Conservation (phyloP, 1,140 invertebrate species). For the Apis cerana region DNA sequence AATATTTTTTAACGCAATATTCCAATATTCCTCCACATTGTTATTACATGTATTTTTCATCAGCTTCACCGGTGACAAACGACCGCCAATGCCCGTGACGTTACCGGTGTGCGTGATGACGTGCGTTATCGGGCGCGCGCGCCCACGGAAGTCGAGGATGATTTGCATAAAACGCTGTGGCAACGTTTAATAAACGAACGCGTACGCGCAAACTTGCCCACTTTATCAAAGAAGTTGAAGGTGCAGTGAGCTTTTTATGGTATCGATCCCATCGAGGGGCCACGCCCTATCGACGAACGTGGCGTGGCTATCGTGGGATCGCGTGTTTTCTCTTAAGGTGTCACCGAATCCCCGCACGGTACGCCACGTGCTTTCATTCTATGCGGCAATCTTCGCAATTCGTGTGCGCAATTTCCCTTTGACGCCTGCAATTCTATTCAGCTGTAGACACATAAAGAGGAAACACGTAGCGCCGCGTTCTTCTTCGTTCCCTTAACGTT, state of each 20-base stretch:
- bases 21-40: no score
- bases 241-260: slow-evolving; percentile 67
- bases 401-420: slow-evolving; percentile 41
- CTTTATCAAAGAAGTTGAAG: slow-evolving; percentile 14
- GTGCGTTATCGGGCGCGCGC: background rate
- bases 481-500: slow-evolving; percentile 13
- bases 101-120: background rate
- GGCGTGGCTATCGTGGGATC: background rate
- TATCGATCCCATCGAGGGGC: slow-evolving; percentile 70
- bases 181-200: background rate
- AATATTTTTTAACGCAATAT: no score
- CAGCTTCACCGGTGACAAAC: background rate
- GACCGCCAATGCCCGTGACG: background rate
- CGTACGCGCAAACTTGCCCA: background rate
- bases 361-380: slow-evolving; percentile 6
- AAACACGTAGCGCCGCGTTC: slow-evolving; percentile 14
- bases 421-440: slow-evolving; percentile 35
- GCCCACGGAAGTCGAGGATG: background rate
- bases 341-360: background rate
- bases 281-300: slow-evolving; percentile 65
- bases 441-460: slow-evolving; percentile 15
- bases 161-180: slow-evolving; percentile 3
- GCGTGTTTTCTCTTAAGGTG: slow-evolving; percentile 11
- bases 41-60: background rate
- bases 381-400: slow-evolving; percentile 7